These are phyloP conservation scores for Siphamia tubifer DNA, from an alignment of 2,113 vertebrate species.

Conservation along the genomic window DNA sequence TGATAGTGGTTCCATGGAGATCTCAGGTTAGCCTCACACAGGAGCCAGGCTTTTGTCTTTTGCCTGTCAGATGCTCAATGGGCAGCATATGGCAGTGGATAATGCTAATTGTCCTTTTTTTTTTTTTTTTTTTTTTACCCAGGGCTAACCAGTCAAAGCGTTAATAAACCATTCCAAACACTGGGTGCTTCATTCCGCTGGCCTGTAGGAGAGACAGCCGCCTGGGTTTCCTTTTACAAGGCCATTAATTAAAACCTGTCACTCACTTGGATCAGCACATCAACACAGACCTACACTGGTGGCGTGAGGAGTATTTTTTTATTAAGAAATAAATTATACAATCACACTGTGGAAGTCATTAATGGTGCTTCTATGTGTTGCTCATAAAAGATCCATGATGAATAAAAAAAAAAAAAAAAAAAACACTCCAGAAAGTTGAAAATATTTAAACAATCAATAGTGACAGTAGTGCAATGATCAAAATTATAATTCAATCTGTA, in stretches of 20 bases:
- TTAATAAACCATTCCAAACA: slow-evolving; percentile 81
- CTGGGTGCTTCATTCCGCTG: slow-evolving; percentile 58
- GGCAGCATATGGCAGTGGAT: slow-evolving; percentile 84
- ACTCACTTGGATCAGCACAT: slow-evolving; percentile 63
- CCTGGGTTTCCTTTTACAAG: slow-evolving; percentile 74
- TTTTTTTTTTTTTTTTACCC: slow-evolving; percentile 80
- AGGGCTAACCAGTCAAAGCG: slow-evolving; percentile 77
- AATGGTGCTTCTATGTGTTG: background rate
- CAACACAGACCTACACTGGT: slow-evolving; percentile 30
- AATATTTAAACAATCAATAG: too few species aligned
- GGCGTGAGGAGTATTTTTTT: slow-evolving; percentile 21
- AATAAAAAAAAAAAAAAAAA: too few species aligned
- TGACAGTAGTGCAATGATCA: too few species aligned
- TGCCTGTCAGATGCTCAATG: slow-evolving; percentile 72
- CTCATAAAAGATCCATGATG: background rate
- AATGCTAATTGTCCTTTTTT: slow-evolving; percentile 85
- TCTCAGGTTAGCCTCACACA: slow-evolving; percentile 78
- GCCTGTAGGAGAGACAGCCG: slow-evolving; percentile 47
- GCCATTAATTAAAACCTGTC: slow-evolving; percentile 78
- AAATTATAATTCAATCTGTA: too few species aligned
- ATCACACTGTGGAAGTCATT: too few species aligned
- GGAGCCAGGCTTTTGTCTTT: slow-evolving; percentile 72
- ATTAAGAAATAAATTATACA: slow-evolving; percentile 8
- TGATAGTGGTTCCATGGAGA: slow-evolving; percentile 75
- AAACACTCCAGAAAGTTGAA: too few species aligned